Conservation (phyloP, 2,888 invertebrate species). For the Hydrotaea cyrtoneurina region DNA sequence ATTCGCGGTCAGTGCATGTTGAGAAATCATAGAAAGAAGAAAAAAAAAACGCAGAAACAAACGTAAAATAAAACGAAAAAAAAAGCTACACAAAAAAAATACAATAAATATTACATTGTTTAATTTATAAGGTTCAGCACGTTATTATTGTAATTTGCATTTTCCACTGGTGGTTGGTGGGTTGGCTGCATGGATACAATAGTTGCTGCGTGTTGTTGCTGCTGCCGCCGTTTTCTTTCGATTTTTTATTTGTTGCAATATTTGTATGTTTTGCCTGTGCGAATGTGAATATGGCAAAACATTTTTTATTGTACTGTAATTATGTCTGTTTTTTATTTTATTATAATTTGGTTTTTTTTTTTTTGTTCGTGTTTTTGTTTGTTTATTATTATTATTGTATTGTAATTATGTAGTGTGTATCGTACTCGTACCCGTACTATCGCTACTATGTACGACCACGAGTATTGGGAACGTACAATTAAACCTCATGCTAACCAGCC, state of each 20-base stretch:
- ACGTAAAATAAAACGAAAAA: not conserved
- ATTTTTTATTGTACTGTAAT: conserved; percentile 64
- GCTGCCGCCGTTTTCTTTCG: not conserved
- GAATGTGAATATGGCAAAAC: conserved; percentile 20
- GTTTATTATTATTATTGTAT: conserved; percentile 50
- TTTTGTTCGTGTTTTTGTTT: conserved; percentile 38
- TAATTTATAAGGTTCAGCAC: conserved; percentile 65
- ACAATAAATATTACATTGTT: conserved; percentile 47
- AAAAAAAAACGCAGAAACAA: not conserved
- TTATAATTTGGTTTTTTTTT: conserved; percentile 52
- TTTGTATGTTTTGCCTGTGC: not conserved
- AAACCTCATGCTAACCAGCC: conserved; percentile 59
- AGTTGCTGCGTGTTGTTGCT: not conserved
- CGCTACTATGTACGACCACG: conserved; percentile 11
- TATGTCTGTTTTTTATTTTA: conserved; percentile 60
- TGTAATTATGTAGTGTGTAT: conserved; percentile 50
- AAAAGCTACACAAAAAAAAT: not conserved
- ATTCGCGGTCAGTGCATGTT: conserved; percentile 35
- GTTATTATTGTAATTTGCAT: conserved; percentile 65
- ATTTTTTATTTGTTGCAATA: conserved; percentile 31
- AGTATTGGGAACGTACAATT: conserved; percentile 65
- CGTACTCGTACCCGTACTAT: not conserved
- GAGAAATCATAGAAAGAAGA: conserved; percentile 6
- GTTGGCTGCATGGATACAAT: conserved; percentile 38
- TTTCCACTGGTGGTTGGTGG: conserved; percentile 28